Evolutionary conservation across 2,888 invertebrate species (phyloP), one percentile per base, ranked within the genome.

Genomic region (Adela reaumurella): DNA sequence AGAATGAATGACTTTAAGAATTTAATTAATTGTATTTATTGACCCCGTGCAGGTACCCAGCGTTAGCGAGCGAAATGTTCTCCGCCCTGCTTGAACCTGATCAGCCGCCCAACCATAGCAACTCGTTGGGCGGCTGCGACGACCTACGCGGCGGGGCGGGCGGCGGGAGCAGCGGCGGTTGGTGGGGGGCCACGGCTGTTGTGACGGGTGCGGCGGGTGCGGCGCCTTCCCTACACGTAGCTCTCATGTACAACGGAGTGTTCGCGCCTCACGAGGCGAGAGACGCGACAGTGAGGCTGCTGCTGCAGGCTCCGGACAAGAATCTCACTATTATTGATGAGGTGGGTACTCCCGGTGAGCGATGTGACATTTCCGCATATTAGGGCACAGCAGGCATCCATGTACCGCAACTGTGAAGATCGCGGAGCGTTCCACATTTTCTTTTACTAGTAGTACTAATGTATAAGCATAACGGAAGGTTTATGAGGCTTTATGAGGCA

Each of bases 101-200:
- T 70, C 76, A 83, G 16, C 89, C 89, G 2, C 86, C 90, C 1
- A 87, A 88, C 6, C 17, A 89, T 89, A 2, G 86, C 90, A 1
- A 87, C 88, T 6, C 1, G 89, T 89, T 4, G 85, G 70, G 83
- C 73, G 57, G 82, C 71, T 59, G 88, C 81, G 56, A 83, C 69
- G 53, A 84, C 77, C 65, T 73, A 72, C 54, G 70, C 54, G 51
- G 79, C 51, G 67, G 81, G 81, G 84, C 81, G 72, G 62, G 10
- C 60, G 68, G 35, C 58, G 65, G 49, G 70, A n/a, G 79, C 51
- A n/a, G n/a, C 67, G 81, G 81, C 81, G 58, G 86, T 79, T 57
- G 92, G 91, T 59, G 94, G 92, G 93, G 92, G 2, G 94, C 92
- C 1, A 93, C 93, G 0, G 94, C 93, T 1, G 87, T 93, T 28